These are phyloP conservation scores for Drosophila monieri DNA, from an alignment of 2,888 invertebrate genomes.

Conservation along the genomic window DNA sequence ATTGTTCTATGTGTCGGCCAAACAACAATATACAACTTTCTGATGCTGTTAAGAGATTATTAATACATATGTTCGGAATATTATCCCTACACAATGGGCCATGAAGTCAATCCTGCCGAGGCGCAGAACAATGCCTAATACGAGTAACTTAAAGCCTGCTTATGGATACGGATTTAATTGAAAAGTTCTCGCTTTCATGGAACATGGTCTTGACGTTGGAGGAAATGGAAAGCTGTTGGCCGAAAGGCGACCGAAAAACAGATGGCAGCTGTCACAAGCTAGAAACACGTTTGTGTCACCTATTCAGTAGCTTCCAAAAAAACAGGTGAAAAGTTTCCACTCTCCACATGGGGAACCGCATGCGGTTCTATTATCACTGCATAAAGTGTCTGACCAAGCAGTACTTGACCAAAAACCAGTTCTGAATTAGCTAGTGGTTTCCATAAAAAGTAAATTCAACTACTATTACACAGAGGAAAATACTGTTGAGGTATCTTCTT, in stretches of 20 bases:
- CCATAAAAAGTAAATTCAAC: constrained; percentile 1
- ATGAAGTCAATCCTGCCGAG: constrained; percentile 21
- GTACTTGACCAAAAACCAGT: constrained; percentile 69
- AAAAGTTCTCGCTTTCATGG: constrained; percentile 25
- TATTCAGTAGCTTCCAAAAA: constrained; percentile 9
- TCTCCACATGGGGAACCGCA: constrained; percentile 49
- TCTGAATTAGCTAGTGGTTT: constrained; percentile 52
- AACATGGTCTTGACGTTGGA: constrained; percentile 33
- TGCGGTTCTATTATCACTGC: constrained; percentile 69
- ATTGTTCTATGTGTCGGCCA: background rate
- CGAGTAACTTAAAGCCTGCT: constrained; percentile 22
- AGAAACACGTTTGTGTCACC: constrained; percentile 27
- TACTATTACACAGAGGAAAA: constrained; percentile 2
- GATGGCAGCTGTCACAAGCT: constrained; percentile 36
- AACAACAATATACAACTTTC: background rate
- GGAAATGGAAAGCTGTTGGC: constrained; percentile 34
- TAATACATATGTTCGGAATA: constrained; percentile 21
- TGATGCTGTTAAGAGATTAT: constrained; percentile 37
- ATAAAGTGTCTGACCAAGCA: constrained; percentile 58
- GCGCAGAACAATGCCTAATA: constrained; percentile 7
- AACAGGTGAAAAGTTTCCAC: constrained; percentile 28
- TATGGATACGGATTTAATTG: constrained; percentile 36
- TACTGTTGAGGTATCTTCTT: no score
- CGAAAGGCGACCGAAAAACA: constrained; percentile 16
- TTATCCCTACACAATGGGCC: constrained; percentile 30